phyloP scores from a whole-genome alignment of 2,888 invertebrate species.

The Pristionchus exspectatus region DNA sequence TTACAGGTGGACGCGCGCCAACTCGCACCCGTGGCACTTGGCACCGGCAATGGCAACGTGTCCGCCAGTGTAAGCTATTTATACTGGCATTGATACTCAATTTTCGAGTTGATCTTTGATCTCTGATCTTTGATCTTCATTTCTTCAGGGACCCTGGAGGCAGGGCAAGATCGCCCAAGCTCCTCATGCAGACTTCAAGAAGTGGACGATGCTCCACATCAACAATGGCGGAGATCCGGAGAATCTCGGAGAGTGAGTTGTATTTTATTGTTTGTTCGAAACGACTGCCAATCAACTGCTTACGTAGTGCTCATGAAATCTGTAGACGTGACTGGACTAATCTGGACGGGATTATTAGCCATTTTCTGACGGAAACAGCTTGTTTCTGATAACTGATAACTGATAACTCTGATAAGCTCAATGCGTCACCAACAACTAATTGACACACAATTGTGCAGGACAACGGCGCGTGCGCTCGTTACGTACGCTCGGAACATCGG shows the following conservation, averaged over 20 bases:
- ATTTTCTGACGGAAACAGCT: too few relatives aligned
- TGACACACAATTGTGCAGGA: neutral
- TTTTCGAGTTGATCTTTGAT: neutral
- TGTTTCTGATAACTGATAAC: too few relatives aligned
- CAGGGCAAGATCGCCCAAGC: conserved; percentile 3
- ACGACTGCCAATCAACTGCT: too few relatives aligned
- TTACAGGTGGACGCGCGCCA: conserved; percentile 15
- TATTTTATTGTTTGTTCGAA: neutral
- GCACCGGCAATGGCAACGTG: neutral
- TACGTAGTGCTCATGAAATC: too few relatives aligned
- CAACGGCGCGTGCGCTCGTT: neutral
- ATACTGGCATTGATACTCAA: neutral
- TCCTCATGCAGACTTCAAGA: neutral
- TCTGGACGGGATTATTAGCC: too few relatives aligned
- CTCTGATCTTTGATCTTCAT: neutral
- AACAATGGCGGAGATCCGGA: neutral
- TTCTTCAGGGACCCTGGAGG: conserved; percentile 6
- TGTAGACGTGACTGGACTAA: too few relatives aligned
- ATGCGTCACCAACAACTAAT: neutral
- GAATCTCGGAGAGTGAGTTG: neutral
- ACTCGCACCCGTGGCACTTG: neutral
- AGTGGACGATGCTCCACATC: conserved; percentile 20
- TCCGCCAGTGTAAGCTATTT: neutral
- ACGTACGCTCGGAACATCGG: neutral
- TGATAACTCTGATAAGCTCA: too few relatives aligned